These are phyloP conservation scores for Leucosticte australis DNA, from an alignment of 2,113 vertebrate genomes.

Conservation along the genomic window DNA sequence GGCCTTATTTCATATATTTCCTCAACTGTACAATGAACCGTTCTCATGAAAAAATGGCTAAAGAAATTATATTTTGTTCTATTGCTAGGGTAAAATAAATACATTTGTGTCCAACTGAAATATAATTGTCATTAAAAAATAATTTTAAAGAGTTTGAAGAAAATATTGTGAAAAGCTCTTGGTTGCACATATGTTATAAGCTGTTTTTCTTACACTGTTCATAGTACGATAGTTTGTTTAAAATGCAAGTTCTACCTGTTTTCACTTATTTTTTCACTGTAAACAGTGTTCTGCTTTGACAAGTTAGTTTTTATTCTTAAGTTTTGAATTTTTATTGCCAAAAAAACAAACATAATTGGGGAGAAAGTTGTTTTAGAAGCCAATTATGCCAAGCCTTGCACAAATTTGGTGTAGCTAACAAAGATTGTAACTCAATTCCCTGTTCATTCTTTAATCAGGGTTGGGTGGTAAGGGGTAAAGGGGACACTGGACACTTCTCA, in stretches of 20 bases:
- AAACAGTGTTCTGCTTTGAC: constrained; percentile 76
- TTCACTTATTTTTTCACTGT: constrained; percentile 86
- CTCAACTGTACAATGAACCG: constrained; percentile 97
- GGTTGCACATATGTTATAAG: constrained; percentile 90
- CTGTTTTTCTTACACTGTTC: constrained; percentile 87
- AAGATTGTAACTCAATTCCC: constrained; percentile 73
- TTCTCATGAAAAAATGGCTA: constrained; percentile 93
- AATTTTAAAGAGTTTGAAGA: constrained; percentile 90
- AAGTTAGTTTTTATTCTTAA: constrained; percentile 73
- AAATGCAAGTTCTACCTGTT: constrained; percentile 79
- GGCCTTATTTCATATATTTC: constrained; percentile 98
- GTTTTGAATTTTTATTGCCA: constrained; percentile 78
- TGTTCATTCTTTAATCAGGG: constrained; percentile 77
- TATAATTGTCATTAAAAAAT: constrained; percentile 91
- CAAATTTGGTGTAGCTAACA: constrained; percentile 71
- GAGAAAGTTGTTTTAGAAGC: constrained; percentile 65
- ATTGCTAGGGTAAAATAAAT: constrained; percentile 98
- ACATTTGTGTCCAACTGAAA: constrained; percentile 87
- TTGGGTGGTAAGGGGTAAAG: constrained; percentile 39
- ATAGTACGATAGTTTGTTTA: constrained; percentile 80
- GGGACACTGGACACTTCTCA: constrained; percentile 77
- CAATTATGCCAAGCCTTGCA: constrained; percentile 79
- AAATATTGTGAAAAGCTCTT: constrained; percentile 91
- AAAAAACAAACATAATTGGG: constrained; percentile 70
- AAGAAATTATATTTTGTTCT: constrained; percentile 99